A percentile compares a stretch with the other conserved stretches of the same genome.
phyloP scores from a whole-genome alignment of 2,888 invertebrate species.

The Dascillus cervinus region DNA sequence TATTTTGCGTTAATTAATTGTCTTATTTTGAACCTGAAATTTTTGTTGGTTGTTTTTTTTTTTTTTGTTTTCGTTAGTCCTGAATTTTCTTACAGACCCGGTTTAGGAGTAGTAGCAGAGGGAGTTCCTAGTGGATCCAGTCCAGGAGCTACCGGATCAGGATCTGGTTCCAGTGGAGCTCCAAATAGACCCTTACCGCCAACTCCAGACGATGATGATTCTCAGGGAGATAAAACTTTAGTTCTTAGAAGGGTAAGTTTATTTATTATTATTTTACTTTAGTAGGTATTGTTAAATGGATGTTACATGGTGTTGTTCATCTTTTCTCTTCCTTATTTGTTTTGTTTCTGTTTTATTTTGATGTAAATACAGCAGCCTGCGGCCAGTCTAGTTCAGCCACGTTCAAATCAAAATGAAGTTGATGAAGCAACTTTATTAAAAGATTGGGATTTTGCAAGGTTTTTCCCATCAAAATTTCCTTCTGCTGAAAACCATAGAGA shows the following conservation, averaged over 20 bases:
- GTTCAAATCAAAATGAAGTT: conserved; percentile 44
- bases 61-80: conserved; percentile 50
- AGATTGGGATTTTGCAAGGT: conserved; percentile 83
- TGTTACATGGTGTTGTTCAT: not conserved
- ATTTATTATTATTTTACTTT: not conserved
- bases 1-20: conserved; percentile 13
- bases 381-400: conserved; percentile 38
- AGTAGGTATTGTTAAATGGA: not conserved
- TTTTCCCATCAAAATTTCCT: conserved; percentile 56
- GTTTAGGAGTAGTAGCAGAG: conserved; percentile 56
- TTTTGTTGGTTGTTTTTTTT: conserved; percentile 13
- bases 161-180: conserved; percentile 67
- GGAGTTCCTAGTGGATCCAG: conserved; percentile 43
- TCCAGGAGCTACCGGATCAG: conserved; percentile 38
- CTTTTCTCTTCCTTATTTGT: conserved; percentile 14
- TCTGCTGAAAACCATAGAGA: conserved; percentile 9
- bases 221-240: conserved; percentile 75
- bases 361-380: conserved; percentile 40
- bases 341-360: conserved; percentile 7
- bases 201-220: conserved; percentile 84
- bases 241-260: conserved; percentile 84
- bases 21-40: conserved; percentile 16
- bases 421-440: conserved; percentile 75
- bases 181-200: conserved; percentile 91
- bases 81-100: conserved; percentile 76